These are phyloP conservation scores for Sinocyclocheilus maitianheensis DNA, from an alignment of 2,113 vertebrate genomes.

Conservation along the genomic window DNA sequence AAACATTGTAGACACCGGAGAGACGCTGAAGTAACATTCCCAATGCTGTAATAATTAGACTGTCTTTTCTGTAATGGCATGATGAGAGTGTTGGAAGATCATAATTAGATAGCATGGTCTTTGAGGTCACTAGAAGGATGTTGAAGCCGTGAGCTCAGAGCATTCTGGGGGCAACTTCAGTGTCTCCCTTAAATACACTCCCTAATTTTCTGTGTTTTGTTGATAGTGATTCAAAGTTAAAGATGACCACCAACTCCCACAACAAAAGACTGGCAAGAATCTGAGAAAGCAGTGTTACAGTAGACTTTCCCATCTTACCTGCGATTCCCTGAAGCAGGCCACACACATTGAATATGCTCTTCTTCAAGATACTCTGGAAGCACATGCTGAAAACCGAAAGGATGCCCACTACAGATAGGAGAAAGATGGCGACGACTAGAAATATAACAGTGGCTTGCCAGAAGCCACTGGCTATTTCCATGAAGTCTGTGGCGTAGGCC, in stretches of 20 bases:
- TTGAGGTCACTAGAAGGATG: conserved; percentile 47
- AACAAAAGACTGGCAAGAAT: not conserved
- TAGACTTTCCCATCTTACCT: conserved; percentile 76
- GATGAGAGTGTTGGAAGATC: conserved; percentile 17
- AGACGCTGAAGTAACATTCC: not conserved
- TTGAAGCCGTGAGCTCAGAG: conserved; percentile 25
- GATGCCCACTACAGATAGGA: conserved; percentile 87
- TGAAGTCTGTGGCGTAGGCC: conserved; percentile 87
- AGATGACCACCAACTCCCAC: not conserved
- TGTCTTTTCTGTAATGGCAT: conserved; percentile 19
- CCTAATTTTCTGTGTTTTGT: conserved; percentile 14
- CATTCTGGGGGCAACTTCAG: conserved; percentile 21
- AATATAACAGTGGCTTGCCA: conserved; percentile 96
- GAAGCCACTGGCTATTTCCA: conserved; percentile 94
- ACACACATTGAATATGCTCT: conserved; percentile 98
- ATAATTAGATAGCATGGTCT: conserved; percentile 20
- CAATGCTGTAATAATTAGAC: conserved; percentile 9
- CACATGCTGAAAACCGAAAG: conserved; percentile 95
- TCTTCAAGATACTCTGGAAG: conserved; percentile 95
- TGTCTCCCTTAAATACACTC: conserved; percentile 45
- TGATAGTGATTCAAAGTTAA: not conserved
- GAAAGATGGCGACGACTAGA: conserved; percentile 85
- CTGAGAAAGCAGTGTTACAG: conserved; percentile 1
- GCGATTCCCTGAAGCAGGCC: conserved; percentile 94
- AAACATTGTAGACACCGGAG: not conserved